Evolutionary conservation across 1,140 invertebrate species (phyloP).

Genomic region (Centruroides sculpturatus): DNA sequence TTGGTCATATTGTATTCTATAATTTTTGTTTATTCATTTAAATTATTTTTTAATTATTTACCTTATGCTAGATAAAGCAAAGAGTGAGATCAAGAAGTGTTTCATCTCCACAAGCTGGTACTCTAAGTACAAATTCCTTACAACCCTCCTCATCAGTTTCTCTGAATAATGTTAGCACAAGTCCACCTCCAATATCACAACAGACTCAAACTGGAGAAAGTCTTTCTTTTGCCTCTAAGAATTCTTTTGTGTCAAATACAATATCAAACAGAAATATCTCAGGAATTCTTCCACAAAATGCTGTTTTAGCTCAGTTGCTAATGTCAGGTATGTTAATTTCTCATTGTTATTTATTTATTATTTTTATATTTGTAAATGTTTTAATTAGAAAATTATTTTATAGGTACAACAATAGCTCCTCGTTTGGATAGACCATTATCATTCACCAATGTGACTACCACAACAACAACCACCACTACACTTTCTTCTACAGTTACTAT

Average conservation of each 20-base stretch:
- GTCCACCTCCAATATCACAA: neutral
- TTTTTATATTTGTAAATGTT: too few species aligned
- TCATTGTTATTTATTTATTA: too few species aligned
- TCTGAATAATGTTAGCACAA: conserved; percentile 10
- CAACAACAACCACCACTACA: too few species aligned
- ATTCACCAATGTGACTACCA: too few species aligned
- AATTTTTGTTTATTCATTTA: too few species aligned
- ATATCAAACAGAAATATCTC: neutral
- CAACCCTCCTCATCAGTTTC: conserved; percentile 10
- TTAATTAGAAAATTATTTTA: too few species aligned
- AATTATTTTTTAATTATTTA: neutral
- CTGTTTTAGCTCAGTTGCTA: conserved; percentile 46
- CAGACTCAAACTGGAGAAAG: neutral
- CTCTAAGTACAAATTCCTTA: conserved; percentile 3
- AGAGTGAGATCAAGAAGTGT: conserved; percentile 12
- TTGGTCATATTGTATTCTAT: too few species aligned
- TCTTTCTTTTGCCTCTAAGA: neutral
- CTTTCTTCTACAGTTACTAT: conserved; percentile 9
- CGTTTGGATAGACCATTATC: too few species aligned
- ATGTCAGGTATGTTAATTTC: conserved; percentile 26
- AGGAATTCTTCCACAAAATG: conserved; percentile 31
- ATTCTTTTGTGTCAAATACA: conserved; percentile 1
- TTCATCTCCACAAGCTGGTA: conserved; percentile 13
- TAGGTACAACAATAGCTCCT: too few species aligned
- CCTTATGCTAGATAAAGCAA: conserved; percentile 1